Evolutionary conservation across 2,888 invertebrate genomes (phyloP), one percentile per base, ranked within the genome.

Genomic region (Athalia cordata): DNA sequence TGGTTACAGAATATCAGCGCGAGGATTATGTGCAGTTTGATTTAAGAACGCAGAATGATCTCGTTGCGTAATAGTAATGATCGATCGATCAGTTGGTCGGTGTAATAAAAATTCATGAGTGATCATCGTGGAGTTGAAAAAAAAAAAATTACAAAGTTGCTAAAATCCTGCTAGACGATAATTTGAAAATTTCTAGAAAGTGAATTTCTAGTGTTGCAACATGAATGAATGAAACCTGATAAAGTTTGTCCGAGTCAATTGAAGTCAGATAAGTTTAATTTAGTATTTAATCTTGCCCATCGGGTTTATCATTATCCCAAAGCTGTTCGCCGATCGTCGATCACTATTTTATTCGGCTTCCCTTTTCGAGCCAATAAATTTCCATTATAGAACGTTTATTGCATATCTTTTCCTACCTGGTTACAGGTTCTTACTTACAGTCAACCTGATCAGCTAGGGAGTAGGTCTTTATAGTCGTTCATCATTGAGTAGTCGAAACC

Each of bases 331-430:
- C 15, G 13, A 47, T 59, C n/a, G 52, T 55, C 68, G 15, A 52
- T 59, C 47, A 57, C 59, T 59, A 72, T 45, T 72, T 47, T 72
- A 72, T 59, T 59, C 72, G 72, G 72, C 72, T 72, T 72, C 72
- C 72, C n/a, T 59, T 72, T 72, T 59, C 72, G n/a, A 59, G 72
- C 52, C 59, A 72, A 72, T 72, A 59, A 72, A 72, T 72, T 72
- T 43, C 72, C 68, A 55, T 68, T 68, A 50, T 68, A 43, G 50
- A 68, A 68, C 68, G 55, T 68, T 68, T 68, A 68, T 68, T 68
- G 55, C 52, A 68, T 68, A 68, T 68, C 68, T 50, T 45, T 67
- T 15, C 45, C 55, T 29, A 29, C 52, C 50, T 55, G 68, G 29
- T 29, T 29, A 55, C 55, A n/a, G 59, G 72, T 59, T 72, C 72